phyloP scores from a whole-genome alignment of 1,140 invertebrate genomes.

The Maniola jurtina region DNA sequence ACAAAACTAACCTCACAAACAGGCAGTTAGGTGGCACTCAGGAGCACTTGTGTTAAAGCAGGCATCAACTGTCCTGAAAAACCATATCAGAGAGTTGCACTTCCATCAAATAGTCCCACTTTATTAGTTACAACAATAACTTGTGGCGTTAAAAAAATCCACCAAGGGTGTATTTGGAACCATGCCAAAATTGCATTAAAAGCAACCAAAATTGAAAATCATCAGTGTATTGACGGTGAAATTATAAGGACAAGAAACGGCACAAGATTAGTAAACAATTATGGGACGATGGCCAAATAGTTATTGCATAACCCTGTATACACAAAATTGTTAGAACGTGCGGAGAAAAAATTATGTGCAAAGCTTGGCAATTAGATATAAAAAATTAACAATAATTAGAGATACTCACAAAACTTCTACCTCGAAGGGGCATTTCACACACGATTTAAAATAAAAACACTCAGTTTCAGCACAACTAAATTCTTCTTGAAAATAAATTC shows the following conservation, averaged over 20 bases:
- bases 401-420: constrained; percentile 68
- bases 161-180: constrained; percentile 69
- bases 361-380: constrained; percentile 39
- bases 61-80: constrained; percentile 71
- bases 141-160: constrained; percentile 46
- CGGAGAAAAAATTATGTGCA: constrained; percentile 39
- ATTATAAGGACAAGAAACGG: constrained; percentile 28
- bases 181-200: constrained; percentile 64
- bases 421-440: constrained; percentile 70
- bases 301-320: constrained; percentile 38
- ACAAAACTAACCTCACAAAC: constrained; percentile 71
- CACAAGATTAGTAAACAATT: constrained; percentile 44
- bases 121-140: constrained; percentile 52
- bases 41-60: constrained; percentile 70
- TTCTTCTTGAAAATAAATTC: constrained; percentile 19
- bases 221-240: constrained; percentile 46
- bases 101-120: constrained; percentile 41
- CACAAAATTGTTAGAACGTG: constrained; percentile 40
- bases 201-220: constrained; percentile 67
- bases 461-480: constrained; percentile 31
- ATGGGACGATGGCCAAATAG: constrained; percentile 35
- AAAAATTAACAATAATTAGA: constrained; percentile 32
- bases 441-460: constrained; percentile 33
- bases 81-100: constrained; percentile 59
- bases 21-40: constrained; percentile 74